These are phyloP conservation scores for Scomberomorus guttatus DNA, from an alignment of 2,797 vertebrate species.

Conservation along the genomic window DNA sequence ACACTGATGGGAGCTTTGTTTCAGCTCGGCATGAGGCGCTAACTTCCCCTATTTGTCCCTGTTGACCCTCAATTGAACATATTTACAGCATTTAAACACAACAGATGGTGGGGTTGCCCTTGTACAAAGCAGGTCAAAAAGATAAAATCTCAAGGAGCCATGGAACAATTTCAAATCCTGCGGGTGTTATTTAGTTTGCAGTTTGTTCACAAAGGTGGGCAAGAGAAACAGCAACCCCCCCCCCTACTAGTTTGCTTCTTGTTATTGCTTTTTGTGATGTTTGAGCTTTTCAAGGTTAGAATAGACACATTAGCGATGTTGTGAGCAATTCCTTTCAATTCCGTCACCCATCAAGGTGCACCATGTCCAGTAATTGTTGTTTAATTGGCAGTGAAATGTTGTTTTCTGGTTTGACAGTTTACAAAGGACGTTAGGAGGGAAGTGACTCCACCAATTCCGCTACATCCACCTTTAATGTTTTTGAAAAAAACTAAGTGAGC, in stretches of 20 bases:
- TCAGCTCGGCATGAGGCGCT: slow-evolving; percentile 75
- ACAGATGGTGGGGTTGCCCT: slow-evolving; percentile 86
- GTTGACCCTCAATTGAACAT: slow-evolving; percentile 81
- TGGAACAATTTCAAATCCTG: slow-evolving; percentile 79
- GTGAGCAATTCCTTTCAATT: slow-evolving; percentile 58
- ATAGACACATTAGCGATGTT: slow-evolving; percentile 53
- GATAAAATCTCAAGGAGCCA: slow-evolving; percentile 71
- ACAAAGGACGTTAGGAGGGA: slow-evolving; percentile 50
- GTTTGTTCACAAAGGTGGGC: slow-evolving; percentile 44
- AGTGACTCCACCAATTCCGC: slow-evolving; percentile 22
- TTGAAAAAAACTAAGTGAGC: slow-evolving; percentile 32
- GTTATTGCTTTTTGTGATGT: slow-evolving; percentile 38
- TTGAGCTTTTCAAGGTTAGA: slow-evolving; percentile 42
- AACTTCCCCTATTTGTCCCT: slow-evolving; percentile 80
- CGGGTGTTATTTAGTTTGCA: slow-evolving; percentile 78
- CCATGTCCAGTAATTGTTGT: slow-evolving; percentile 77
- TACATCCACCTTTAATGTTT: slow-evolving; percentile 24
- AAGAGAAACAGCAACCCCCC: slow-evolving; percentile 22
- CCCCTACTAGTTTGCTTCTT: slow-evolving; percentile 20
- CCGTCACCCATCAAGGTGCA: slow-evolving; percentile 67
- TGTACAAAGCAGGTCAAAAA: slow-evolving; percentile 77
- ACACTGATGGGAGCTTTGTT: slow-evolving; percentile 59
- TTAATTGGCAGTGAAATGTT: slow-evolving; percentile 83
- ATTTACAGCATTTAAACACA: slow-evolving; percentile 86
- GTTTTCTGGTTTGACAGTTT: slow-evolving; percentile 77